Percentiles rank a stretch among this genome's conserved stretches.
phyloP scores from a whole-genome alignment of 2,797 vertebrate genomes.

The Tadarida brasiliensis region DNA sequence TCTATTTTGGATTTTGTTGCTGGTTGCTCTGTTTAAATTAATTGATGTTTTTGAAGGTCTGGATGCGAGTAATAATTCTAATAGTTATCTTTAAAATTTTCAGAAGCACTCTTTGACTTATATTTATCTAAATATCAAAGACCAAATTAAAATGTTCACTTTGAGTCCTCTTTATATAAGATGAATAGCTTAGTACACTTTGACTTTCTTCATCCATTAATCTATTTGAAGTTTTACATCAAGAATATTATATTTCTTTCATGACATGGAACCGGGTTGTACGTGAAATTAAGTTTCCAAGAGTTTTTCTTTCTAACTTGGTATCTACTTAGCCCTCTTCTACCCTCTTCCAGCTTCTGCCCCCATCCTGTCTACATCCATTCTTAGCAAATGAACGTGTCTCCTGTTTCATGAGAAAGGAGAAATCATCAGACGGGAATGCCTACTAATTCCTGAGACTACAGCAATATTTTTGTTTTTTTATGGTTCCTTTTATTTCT shows the following conservation, averaged over 20 bases:
- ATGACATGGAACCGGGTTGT: not conserved
- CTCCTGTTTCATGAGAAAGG: not conserved
- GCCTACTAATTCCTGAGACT: not conserved
- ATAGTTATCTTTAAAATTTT: not conserved
- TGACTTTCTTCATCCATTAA: slow-evolving; percentile 33
- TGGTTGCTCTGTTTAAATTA: slow-evolving; percentile 22
- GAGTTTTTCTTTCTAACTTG: not conserved
- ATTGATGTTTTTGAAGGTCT: not conserved
- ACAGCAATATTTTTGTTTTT: not conserved
- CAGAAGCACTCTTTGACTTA: not conserved
- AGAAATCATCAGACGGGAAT: not conserved
- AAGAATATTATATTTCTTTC: slow-evolving; percentile 25
- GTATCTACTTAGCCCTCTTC: not conserved
- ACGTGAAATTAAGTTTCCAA: not conserved
- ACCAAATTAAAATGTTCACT: slow-evolving; percentile 35
- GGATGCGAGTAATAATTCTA: not conserved
- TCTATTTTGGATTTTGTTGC: not conserved
- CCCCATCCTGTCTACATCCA: too few relatives aligned
- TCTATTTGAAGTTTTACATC: slow-evolving; percentile 66
- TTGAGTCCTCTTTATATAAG: not conserved
- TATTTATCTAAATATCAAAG: slow-evolving; percentile 62
- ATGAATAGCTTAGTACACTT: not conserved
- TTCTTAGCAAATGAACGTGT: not conserved
- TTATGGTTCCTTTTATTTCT: not conserved
- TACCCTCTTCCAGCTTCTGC: not conserved